Percentiles rank a stretch among this genome's conserved stretches.
Evolutionary conservation across 2,113 vertebrate genomes (phyloP).

Genomic region (Tetraodon nigroviridis): DNA sequence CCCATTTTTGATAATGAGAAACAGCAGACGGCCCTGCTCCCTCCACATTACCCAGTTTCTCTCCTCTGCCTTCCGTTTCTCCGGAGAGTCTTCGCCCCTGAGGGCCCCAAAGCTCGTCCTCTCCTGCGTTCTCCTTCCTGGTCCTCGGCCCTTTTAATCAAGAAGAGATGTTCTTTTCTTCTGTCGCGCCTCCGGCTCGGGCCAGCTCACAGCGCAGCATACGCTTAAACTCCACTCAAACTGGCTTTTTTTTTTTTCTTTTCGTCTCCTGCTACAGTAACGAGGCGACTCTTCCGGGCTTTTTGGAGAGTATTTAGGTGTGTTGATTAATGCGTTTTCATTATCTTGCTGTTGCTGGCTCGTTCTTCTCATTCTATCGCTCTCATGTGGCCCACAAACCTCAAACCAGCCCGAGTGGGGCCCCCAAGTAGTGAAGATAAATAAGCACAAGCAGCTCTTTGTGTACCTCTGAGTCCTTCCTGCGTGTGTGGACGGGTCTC

Average conservation of each 20-base stretch:
- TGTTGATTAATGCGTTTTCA: constrained; percentile 61
- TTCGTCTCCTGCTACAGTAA: constrained; percentile 30
- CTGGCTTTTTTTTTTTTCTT: background rate
- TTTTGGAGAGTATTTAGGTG: constrained; percentile 36
- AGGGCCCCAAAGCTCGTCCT: constrained; percentile 59
- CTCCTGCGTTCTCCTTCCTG: constrained; percentile 58
- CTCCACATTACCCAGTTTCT: constrained; percentile 25
- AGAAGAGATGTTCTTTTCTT: constrained; percentile 67
- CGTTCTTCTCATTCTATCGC: constrained; percentile 45
- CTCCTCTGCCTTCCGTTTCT: constrained; percentile 53
- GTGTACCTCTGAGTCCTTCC: constrained; percentile 15
- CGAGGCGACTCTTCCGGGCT: constrained; percentile 21
- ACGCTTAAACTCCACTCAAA: constrained; percentile 48
- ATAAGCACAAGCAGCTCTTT: constrained; percentile 40
- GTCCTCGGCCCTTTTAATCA: constrained; percentile 63
- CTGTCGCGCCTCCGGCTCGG: constrained; percentile 52
- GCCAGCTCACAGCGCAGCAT: constrained; percentile 56
- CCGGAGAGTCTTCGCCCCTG: constrained; percentile 45
- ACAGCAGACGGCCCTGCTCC: constrained; percentile 39
- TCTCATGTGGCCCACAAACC: constrained; percentile 38
- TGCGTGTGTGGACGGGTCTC: constrained; percentile 39
- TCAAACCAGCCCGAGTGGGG: constrained; percentile 16
- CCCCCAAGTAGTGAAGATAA: constrained; percentile 33
- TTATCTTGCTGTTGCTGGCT: constrained; percentile 55
- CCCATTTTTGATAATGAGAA: constrained; percentile 42